Conservation (phyloP, 2,113 vertebrate species). For the Etia nguti region DNA sequence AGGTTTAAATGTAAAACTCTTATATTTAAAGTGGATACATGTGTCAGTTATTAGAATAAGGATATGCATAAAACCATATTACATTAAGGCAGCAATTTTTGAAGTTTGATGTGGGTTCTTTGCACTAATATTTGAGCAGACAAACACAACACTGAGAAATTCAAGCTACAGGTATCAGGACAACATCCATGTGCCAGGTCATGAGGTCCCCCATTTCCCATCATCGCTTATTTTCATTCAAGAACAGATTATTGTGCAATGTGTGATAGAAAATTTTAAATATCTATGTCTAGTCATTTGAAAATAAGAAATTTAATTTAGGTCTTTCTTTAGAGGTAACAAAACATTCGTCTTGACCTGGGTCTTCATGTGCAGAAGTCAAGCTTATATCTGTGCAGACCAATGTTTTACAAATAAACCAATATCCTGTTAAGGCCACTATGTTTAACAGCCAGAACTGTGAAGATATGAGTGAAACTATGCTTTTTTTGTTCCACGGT, state of each 20-base stretch:
- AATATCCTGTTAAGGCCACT: not conserved
- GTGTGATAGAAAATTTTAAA: not conserved
- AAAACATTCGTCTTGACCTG: not conserved
- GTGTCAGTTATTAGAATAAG: too few species aligned
- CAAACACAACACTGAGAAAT: not conserved
- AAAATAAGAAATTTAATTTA: not conserved
- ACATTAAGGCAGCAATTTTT: not conserved
- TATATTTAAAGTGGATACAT: not conserved
- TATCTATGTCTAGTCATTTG: not conserved
- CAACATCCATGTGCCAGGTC: not conserved
- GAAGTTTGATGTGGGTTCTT: not conserved
- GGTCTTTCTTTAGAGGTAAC: not conserved
- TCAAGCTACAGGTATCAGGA: not conserved
- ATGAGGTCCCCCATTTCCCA: not conserved
- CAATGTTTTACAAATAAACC: not conserved
- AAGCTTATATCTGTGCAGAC: not conserved
- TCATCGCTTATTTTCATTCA: not conserved
- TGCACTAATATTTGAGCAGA: not conserved
- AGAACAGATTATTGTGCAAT: not conserved
- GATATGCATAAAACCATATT: not conserved
- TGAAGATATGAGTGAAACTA: not conserved
- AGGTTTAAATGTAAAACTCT: not conserved
- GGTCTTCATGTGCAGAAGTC: not conserved
- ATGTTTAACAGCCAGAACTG: not conserved
- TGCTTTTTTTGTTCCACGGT: not conserved